phyloP scores from a whole-genome alignment of 2,113 vertebrate species.

The Rynchops niger region DNA sequence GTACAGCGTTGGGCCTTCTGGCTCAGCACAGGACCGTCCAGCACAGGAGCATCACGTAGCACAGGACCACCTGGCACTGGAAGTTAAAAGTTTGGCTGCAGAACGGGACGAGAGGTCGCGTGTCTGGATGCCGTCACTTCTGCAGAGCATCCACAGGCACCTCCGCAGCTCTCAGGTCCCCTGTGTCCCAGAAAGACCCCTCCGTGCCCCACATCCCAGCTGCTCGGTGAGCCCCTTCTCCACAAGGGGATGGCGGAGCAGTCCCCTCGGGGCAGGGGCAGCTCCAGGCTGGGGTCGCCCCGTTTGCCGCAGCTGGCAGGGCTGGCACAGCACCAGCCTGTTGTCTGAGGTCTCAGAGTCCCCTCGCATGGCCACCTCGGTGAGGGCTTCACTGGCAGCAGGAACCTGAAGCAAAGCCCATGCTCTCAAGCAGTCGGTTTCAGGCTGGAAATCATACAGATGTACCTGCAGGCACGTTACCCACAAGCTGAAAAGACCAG shows the following conservation, averaged over 20 bases:
- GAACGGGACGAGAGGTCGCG: accelerated
- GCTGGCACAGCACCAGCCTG: not conserved
- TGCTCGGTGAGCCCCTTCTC: not conserved
- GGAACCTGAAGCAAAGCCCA: not conserved
- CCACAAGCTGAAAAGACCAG: not conserved
- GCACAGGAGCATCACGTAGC: not conserved
- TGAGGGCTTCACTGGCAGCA: not conserved
- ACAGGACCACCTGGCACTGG: not conserved
- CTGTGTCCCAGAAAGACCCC: not conserved
- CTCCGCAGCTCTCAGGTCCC: not conserved
- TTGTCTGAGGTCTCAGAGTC: not conserved
- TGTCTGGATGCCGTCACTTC: not conserved
- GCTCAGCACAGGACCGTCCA: not conserved
- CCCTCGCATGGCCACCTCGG: accelerated
- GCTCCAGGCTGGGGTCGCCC: accelerated
- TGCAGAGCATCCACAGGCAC: not conserved
- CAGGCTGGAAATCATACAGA: not conserved
- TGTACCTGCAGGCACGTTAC: not conserved
- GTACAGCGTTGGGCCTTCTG: not conserved
- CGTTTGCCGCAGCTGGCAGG: accelerated
- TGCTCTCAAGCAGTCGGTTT: not conserved
- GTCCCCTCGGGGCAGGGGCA: not conserved
- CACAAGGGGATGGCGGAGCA: not conserved
- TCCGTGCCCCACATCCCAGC: not conserved
- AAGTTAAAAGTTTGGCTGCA: not conserved